Percentiles rank a stretch among this genome's conserved stretches.
These are phyloP conservation scores for Sinelater perroti DNA, from an alignment of 2,888 invertebrate genomes.

Conservation along the genomic window DNA sequence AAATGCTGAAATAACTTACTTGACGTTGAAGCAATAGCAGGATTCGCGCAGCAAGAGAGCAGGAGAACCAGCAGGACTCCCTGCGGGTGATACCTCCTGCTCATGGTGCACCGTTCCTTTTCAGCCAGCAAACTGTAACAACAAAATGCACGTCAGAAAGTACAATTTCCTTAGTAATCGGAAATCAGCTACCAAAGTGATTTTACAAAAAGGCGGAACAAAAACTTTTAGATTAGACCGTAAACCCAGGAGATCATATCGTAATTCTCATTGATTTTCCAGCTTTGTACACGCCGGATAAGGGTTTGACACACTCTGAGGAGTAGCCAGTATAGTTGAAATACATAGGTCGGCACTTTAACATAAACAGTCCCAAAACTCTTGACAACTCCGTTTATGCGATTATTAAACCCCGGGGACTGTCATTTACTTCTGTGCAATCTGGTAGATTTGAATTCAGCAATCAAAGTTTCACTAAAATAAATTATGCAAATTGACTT, in stretches of 20 bases:
- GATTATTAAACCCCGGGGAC: slow-evolving; percentile 4
- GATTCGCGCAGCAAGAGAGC: slow-evolving; percentile 45
- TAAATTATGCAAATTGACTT: no score
- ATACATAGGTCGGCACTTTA: slow-evolving; percentile 11
- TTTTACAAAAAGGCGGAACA: neutral
- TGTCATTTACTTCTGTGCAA: no score
- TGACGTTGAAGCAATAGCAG: slow-evolving; percentile 29
- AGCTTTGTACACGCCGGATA: slow-evolving; percentile 7
- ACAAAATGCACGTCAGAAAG: slow-evolving; percentile 1
- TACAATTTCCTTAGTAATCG: neutral
- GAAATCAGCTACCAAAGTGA: neutral
- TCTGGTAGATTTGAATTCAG: no score
- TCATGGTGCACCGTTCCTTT: slow-evolving; percentile 48
- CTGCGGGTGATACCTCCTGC: slow-evolving; percentile 45
- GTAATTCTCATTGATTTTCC: slow-evolving; percentile 10
- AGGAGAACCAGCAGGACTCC: slow-evolving; percentile 49
- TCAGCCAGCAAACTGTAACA: slow-evolving; percentile 38
- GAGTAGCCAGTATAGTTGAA: slow-evolving; percentile 3
- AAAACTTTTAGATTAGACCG: slow-evolving; percentile 5
- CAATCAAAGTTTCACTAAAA: no score
- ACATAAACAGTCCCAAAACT: slow-evolving; percentile 1
- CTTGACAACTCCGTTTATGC: slow-evolving; percentile 7
- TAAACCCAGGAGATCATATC: slow-evolving; percentile 7
- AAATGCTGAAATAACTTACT: slow-evolving; percentile 21
- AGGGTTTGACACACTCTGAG: slow-evolving; percentile 17